These are phyloP conservation scores for Cyprinella venusta DNA, from an alignment of 2,797 vertebrate species.

Conservation along the genomic window DNA sequence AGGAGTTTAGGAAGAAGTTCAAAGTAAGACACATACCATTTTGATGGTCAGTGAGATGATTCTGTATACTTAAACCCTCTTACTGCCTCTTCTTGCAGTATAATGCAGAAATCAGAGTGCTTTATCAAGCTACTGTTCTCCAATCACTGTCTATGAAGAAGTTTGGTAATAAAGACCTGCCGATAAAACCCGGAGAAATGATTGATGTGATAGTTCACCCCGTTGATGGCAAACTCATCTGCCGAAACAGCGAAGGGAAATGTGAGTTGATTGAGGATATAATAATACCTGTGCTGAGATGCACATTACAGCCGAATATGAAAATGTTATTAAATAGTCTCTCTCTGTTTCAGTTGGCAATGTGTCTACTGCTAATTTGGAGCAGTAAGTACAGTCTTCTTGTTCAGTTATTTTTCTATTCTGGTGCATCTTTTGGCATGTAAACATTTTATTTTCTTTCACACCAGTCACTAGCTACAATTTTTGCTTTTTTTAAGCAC, in stretches of 20 bases:
- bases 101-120: constrained; percentile 79
- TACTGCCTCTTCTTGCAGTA: constrained; percentile 68
- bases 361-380: constrained; percentile 74
- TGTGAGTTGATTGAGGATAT: constrained; percentile 74
- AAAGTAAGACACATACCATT: constrained; percentile 69
- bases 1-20: constrained; percentile 83
- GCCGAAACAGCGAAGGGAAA: constrained; percentile 82
- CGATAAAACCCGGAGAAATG: constrained; percentile 76
- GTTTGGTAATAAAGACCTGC: constrained; percentile 77
- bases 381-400: constrained; percentile 74
- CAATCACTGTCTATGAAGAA: constrained; percentile 69
- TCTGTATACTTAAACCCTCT: background rate
- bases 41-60: background rate
- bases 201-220: constrained; percentile 78
- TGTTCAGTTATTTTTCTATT: background rate
- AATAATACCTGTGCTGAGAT: background rate
- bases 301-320: background rate
- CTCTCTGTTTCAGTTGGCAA: constrained; percentile 80
- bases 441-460: background rate
- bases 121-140: constrained; percentile 71
- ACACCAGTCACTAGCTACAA: background rate
- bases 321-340: background rate
- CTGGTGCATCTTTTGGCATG: background rate
- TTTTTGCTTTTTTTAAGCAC: background rate
- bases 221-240: constrained; percentile 76